Conservation (phyloP, 2,113 vertebrate species). For the Cynoglossus semilaevis region DNA sequence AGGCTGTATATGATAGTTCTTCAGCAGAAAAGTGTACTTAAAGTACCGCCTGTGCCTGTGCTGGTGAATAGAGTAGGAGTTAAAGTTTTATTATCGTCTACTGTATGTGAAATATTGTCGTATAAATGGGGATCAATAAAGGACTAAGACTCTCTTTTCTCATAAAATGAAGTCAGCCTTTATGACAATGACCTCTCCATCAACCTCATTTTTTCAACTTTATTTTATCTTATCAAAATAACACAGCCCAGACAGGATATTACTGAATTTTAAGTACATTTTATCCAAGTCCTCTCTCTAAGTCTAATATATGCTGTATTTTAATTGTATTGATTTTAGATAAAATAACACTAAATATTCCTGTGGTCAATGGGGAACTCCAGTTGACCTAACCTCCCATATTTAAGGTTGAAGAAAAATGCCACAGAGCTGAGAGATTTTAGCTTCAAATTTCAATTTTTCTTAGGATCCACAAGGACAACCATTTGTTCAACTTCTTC, state of each 20-base stretch:
- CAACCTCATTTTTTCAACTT: not conserved
- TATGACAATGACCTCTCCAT: not conserved
- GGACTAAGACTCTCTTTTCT: slow-evolving; percentile 6
- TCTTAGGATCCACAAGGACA: too few species aligned
- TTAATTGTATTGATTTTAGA: too few species aligned
- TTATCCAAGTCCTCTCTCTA: not conserved
- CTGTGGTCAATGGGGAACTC: too few species aligned
- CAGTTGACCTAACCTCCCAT: too few species aligned
- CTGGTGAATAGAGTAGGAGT: not conserved
- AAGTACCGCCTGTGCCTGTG: not conserved
- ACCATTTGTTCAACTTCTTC: too few species aligned
- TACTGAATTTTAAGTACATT: not conserved
- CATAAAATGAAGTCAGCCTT: not conserved
- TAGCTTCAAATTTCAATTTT: too few species aligned
- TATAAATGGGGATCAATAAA: slow-evolving; percentile 2
- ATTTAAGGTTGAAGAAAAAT: too few species aligned
- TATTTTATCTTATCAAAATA: not conserved
- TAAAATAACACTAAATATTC: too few species aligned
- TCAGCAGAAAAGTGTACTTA: not conserved
- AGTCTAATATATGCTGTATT: not conserved
- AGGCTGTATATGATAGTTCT: not conserved
- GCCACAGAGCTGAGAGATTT: too few species aligned
- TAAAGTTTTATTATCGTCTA: not conserved
- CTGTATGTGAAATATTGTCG: not conserved
- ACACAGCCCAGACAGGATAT: not conserved